These are phyloP conservation scores for Silurus glanis DNA, from an alignment of 2,113 vertebrate genomes.

Conservation along the genomic window DNA sequence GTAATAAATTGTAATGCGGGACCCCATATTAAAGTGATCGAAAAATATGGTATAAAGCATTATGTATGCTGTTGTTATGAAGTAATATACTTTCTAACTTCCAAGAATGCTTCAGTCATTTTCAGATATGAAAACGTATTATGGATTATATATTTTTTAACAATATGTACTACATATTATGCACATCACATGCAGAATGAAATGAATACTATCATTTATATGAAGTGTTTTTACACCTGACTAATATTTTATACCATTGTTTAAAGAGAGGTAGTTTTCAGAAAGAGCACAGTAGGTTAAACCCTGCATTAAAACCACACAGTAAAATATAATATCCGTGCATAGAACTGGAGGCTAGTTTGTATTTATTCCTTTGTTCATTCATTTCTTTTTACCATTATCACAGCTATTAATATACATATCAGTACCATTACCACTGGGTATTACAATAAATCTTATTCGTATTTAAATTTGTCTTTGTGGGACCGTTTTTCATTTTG, in stretches of 20 bases:
- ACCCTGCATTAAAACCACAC: too few species aligned
- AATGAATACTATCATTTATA: background rate
- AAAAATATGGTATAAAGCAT: background rate
- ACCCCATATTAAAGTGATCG: background rate
- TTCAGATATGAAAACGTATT: background rate
- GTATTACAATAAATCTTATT: background rate
- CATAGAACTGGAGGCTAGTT: background rate
- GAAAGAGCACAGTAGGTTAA: background rate
- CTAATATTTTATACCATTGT: background rate
- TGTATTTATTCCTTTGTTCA: background rate
- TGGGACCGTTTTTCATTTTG: background rate
- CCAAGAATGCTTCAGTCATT: background rate
- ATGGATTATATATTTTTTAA: background rate
- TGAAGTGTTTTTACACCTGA: background rate
- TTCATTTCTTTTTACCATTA: background rate
- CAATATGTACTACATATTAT: background rate
- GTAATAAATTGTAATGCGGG: background rate
- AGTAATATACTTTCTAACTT: background rate
- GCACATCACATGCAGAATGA: background rate
- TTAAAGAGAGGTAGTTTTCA: background rate
- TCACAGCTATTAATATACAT: background rate
- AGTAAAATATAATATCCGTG: background rate
- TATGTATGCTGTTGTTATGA: background rate
- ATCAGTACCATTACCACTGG: background rate
- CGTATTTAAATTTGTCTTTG: background rate